Evolutionary conservation across 2,113 vertebrate species (phyloP), one percentile per base, ranked within the genome.

Genomic region (Lonchura striata): DNA sequence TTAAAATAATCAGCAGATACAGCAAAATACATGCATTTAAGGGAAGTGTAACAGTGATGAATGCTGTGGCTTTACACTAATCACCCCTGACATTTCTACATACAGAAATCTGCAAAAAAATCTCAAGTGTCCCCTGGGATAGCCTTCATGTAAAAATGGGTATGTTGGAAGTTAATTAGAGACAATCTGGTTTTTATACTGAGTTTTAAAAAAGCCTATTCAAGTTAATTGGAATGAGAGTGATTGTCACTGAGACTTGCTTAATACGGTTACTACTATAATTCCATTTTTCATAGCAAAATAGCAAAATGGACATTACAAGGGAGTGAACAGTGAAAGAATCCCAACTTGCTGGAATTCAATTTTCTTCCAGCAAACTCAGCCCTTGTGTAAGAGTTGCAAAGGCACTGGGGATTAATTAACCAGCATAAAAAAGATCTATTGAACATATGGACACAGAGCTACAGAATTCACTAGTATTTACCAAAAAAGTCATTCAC

Each of bases 331-430:
- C 15, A 71, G 41, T 35, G 33, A 52, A 93, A 88, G 57, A 93
- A 85, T 82, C 41, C 27, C 53, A 77, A 44, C 66, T 88, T 79
- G 44, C 28, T 71, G 70, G 66, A 94, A 93, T 93, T 75, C 27
- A 33, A 10, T 79, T 90, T 92, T 75, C 70, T 75, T 90, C 59
- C 44, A 82, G 82, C 50, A 77, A 83, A 57, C 39, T 64, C 25
- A 83, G 14, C 30, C 60, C 81, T 74, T 30, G 37, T 70, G 42
- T 39, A 80, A 83, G 74, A 74, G 68, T 20, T 81, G 63, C 15
- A 14, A 95, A 94, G 14, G 69, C 91, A 61, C 59, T 35, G 49
- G 83, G 64, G 76, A 91, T 80, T 86, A 90, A 94, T 88, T 50
- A 63, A 85, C 92, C 50, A 49, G 31, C 0, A 0, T 33, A 76